Conservation (phyloP, 2,113 vertebrate genomes). For the Nicator chloris region DNA sequence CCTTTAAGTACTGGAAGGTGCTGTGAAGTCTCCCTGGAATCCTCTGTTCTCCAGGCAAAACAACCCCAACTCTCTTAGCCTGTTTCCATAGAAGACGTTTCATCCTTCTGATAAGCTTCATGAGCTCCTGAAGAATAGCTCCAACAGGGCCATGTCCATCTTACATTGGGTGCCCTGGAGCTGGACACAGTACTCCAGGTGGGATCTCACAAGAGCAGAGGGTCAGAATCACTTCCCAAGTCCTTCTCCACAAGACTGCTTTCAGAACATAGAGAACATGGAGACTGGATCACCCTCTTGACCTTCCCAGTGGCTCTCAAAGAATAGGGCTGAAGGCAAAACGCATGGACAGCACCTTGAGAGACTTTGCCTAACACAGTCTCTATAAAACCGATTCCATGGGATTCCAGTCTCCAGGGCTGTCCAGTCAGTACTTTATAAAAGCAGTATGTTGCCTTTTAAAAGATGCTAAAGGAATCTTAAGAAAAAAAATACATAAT, state of each 20-base stretch:
- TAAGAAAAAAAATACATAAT: conserved; percentile 29
- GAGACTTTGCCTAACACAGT: neutral
- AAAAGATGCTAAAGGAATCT: neutral
- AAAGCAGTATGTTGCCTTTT: neutral
- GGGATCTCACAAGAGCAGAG: neutral
- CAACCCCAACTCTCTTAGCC: neutral
- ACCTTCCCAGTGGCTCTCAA: neutral
- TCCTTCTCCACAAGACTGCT: neutral
- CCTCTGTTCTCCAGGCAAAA: neutral
- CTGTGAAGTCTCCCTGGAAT: neutral
- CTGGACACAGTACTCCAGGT: neutral
- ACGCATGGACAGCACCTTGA: neutral
- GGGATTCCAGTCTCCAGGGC: neutral
- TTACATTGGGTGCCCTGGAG: neutral
- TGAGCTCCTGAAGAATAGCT: neutral
- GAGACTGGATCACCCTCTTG: neutral
- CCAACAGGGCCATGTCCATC: neutral
- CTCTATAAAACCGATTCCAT: neutral
- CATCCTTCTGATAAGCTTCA: neutral
- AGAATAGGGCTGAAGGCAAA: neutral
- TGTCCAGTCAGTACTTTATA: neutral
- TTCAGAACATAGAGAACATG: neutral
- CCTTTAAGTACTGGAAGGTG: neutral
- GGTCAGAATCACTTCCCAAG: neutral
- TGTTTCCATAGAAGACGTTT: neutral